phyloP scores from a whole-genome alignment of 2,113 vertebrate genomes.

The Notarius lentiginosus region DNA sequence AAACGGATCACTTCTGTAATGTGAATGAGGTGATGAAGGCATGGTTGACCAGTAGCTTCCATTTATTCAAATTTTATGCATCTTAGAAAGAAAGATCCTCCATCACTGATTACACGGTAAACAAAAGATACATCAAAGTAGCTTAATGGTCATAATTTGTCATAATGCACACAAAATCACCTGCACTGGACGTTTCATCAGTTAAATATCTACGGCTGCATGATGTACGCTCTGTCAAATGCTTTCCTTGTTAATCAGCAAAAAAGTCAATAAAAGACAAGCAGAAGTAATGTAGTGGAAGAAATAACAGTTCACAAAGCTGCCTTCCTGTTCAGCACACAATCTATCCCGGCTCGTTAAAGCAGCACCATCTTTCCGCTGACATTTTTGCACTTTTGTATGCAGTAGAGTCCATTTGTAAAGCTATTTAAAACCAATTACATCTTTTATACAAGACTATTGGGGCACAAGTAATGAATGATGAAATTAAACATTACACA shows the following conservation, averaged over 20 bases:
- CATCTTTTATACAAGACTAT: conserved; percentile 61
- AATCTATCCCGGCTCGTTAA: conserved; percentile 24
- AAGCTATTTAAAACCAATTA: conserved; percentile 68
- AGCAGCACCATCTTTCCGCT: conserved; percentile 51
- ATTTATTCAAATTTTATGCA: background rate
- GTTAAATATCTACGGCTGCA: background rate
- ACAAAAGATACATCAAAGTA: background rate
- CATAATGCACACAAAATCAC: background rate
- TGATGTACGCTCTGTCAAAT: conserved; percentile 5
- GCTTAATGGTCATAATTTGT: background rate
- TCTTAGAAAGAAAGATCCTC: background rate
- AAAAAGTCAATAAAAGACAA: conserved; percentile 1
- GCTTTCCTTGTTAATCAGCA: conserved; percentile 13
- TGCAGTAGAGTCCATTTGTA: conserved; percentile 60
- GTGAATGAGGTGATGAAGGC: too few species aligned
- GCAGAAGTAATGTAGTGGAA: conserved; percentile 8
- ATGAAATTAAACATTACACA: conserved; percentile 72
- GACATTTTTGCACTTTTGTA: conserved; percentile 57
- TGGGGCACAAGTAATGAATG: conserved; percentile 69
- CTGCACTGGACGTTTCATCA: background rate
- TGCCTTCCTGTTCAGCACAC: background rate
- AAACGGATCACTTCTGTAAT: too few species aligned
- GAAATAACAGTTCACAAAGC: conserved; percentile 31
- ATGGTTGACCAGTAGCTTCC: too few species aligned
- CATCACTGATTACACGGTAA: background rate